phyloP scores from a whole-genome alignment of 2,888 invertebrate species.

The Stenodema calcarata region DNA sequence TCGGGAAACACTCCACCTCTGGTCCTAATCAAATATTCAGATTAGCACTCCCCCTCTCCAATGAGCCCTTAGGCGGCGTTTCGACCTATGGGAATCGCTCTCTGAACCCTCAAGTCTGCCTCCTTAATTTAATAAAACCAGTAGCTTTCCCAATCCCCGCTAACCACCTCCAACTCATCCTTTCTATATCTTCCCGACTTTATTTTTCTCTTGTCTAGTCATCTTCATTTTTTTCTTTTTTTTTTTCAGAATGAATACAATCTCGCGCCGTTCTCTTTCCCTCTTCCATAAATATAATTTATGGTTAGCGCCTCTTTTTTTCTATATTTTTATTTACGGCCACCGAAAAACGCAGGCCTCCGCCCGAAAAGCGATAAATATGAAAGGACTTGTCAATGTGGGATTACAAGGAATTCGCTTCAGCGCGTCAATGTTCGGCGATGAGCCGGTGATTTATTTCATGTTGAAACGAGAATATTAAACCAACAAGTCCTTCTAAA shows the following conservation, averaged over 20 bases:
- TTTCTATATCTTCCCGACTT: neutral
- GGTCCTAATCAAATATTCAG: conserved; percentile 27
- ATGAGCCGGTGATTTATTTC: conserved; percentile 1
- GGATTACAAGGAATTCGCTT: conserved; percentile 30
- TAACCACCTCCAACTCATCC: neutral
- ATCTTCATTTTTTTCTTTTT: neutral
- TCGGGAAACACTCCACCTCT: neutral
- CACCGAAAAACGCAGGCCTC: neutral
- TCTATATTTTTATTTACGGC: conserved; percentile 25
- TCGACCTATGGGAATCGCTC: conserved; percentile 11
- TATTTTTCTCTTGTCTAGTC: neutral
- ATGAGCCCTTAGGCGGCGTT: neutral
- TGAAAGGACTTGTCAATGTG: conserved; percentile 7
- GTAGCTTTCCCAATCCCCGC: conserved; percentile 18
- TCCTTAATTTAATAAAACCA: conserved; percentile 25
- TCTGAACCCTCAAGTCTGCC: neutral
- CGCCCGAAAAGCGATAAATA: neutral
- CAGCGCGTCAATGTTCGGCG: conserved; percentile 3
- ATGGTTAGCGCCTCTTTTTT: conserved; percentile 17
- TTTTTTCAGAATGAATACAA: conserved; percentile 14
- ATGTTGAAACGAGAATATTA: conserved; percentile 11
- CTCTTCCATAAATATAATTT: conserved; percentile 6
- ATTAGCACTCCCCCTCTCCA: neutral
- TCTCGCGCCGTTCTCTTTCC: neutral
- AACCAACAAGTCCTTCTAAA: neutral